Conservation (phyloP, 2,888 invertebrate species). For the Tetrapedia diversipes region DNA sequence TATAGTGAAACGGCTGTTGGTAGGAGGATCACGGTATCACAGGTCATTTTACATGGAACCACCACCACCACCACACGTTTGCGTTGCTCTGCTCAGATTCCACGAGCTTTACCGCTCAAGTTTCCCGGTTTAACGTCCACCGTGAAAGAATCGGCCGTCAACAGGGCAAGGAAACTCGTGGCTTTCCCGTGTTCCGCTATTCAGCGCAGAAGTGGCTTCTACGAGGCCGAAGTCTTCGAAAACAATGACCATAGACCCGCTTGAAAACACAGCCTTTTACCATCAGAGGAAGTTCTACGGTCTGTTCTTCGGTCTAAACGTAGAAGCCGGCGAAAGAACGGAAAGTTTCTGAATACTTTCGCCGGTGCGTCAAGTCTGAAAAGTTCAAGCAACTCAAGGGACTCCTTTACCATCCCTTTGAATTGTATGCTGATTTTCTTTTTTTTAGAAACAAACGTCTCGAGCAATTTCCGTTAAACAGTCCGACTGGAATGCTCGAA, state of each 20-base stretch:
- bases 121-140: not conserved
- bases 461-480: not conserved
- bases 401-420: not conserved
- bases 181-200: conserved; percentile 6
- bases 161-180: not conserved
- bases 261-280: not conserved
- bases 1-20: no score
- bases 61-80: no score
- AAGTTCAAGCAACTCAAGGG: not conserved
- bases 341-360: not conserved
- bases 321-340: not conserved
- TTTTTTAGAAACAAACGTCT: not conserved
- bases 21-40: no score
- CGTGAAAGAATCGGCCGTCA: not conserved
- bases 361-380: no score
- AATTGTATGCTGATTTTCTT: no score
- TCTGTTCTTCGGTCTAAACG: not conserved
- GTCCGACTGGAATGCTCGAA: not conserved
- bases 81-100: no score
- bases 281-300: not conserved
- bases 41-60: no score
- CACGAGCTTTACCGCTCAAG: no score
- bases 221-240: conserved; percentile 16
- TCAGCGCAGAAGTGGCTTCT: conserved; percentile 10
- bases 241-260: conserved; percentile 2